These are phyloP conservation scores for Marisa cornuarietis DNA, from an alignment of 1,140 invertebrate genomes.

Conservation along the genomic window DNA sequence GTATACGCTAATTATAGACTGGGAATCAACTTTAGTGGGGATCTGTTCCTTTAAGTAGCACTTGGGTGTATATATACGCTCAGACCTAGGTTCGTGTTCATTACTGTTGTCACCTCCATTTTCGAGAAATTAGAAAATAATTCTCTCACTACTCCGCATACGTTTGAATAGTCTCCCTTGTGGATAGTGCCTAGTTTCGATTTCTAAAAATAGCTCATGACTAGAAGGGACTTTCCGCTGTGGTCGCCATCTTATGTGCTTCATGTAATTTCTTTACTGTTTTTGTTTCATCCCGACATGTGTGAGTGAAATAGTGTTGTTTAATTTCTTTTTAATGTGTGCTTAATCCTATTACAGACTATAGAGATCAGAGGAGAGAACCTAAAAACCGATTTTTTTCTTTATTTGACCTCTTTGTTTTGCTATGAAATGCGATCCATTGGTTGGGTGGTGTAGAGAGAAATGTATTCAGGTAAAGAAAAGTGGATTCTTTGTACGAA, in stretches of 20 bases:
- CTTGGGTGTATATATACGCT: too few species aligned
- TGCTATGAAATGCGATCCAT: not conserved
- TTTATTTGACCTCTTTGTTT: not conserved
- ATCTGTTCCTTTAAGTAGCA: too few species aligned
- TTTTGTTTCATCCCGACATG: not conserved
- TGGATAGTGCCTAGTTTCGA: not conserved
- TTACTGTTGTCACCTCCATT: too few species aligned
- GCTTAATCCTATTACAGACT: not conserved
- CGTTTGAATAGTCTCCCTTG: not conserved
- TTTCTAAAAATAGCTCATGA: constrained; percentile 18
- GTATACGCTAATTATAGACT: too few species aligned
- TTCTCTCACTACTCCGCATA: too few species aligned
- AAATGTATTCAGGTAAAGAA: not conserved
- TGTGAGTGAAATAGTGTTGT: not conserved
- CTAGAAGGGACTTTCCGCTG: constrained; percentile 16
- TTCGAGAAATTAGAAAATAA: too few species aligned
- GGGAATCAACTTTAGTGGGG: too few species aligned
- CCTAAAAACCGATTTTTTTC: not conserved
- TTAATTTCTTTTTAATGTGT: not conserved
- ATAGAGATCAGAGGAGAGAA: too few species aligned
- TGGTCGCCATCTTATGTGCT: constrained; percentile 15
- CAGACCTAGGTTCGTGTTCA: too few species aligned
- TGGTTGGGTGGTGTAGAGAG: not conserved
- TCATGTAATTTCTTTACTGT: not conserved
- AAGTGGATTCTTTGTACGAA: not conserved